A percentile compares a stretch with the other conserved stretches of the same genome.
phyloP scores from a whole-genome alignment of 2,113 vertebrate species.

The Microcebus ravelobensis region DNA sequence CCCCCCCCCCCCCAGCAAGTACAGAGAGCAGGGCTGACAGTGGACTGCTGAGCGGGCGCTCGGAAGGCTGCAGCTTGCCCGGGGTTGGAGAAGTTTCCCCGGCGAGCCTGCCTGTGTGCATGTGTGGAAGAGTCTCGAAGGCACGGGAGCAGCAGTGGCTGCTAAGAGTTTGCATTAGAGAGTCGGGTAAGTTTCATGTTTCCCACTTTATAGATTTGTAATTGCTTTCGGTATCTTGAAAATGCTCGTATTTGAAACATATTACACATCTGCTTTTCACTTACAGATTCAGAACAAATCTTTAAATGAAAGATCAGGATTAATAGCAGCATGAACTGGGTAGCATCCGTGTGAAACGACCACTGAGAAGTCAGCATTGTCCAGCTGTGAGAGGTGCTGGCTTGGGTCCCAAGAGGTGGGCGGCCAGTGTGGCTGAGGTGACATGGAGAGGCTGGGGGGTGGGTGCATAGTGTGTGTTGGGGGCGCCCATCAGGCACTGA shows the following conservation, averaged over 20 bases:
- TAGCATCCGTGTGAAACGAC: neutral
- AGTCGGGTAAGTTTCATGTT: neutral
- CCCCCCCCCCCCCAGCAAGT: neutral
- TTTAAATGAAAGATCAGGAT: neutral
- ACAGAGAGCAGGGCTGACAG: neutral
- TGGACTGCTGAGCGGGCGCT: neutral
- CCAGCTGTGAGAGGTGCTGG: neutral
- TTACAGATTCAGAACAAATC: neutral
- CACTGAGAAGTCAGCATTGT: neutral
- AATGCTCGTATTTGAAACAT: neutral
- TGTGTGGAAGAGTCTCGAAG: neutral
- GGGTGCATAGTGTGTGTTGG: neutral
- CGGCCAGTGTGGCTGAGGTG: neutral
- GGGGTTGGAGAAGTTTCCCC: neutral
- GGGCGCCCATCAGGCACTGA: neutral
- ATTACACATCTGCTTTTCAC: neutral
- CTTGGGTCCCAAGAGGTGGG: neutral
- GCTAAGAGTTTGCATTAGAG: neutral
- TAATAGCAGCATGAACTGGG: neutral
- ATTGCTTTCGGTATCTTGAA: neutral
- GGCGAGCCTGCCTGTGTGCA: fast-evolving
- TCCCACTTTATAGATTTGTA: neutral
- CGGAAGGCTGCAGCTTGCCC: neutral
- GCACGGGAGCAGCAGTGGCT: neutral
- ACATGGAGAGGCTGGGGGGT: neutral